Evolutionary conservation across 2,888 invertebrate genomes (phyloP).

Genomic region (Pachliopta kotzebuea): DNA sequence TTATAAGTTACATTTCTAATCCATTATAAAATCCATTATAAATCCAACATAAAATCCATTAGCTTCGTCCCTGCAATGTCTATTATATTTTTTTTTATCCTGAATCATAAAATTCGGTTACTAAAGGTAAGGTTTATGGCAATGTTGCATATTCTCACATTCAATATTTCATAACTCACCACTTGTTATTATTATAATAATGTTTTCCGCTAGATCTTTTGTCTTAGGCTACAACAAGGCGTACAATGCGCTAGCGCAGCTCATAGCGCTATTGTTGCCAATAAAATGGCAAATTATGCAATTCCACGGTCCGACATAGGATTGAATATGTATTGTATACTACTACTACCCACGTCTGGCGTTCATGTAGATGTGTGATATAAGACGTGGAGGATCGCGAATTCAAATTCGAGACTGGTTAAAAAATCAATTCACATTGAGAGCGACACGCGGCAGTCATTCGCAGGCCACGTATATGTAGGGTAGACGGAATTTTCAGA

Average conservation of each 20-base stretch:
- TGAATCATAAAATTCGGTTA: too few relatives aligned
- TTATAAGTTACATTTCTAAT: too few relatives aligned
- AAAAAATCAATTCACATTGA: conserved; percentile 29
- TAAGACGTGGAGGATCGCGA: conserved; percentile 22
- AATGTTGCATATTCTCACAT: too few relatives aligned
- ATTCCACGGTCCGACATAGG: conserved; percentile 41
- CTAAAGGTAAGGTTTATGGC: too few relatives aligned
- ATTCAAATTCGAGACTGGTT: conserved; percentile 28
- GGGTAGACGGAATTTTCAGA: conserved; percentile 8
- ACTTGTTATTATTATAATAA: not conserved
- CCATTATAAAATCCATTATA: too few relatives aligned
- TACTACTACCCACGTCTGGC: conserved; percentile 33
- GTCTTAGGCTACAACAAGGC: conserved; percentile 28
- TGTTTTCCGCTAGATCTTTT: conserved; percentile 13
- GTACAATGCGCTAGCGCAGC: conserved; percentile 36
- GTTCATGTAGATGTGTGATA: conserved; percentile 33
- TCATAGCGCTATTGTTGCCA: conserved; percentile 45
- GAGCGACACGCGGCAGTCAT: conserved; percentile 16
- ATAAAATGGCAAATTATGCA: conserved; percentile 51
- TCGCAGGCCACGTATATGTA: conserved; percentile 11
- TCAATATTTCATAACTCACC: not conserved
- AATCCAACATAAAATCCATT: too few relatives aligned
- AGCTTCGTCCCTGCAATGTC: too few relatives aligned
- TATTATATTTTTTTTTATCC: too few relatives aligned
- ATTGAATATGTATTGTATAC: conserved; percentile 45